Evolutionary conservation across 92 coral and sea anemone genomes (phyloP).

Genomic region (Isaurus tuberculatus): DNA sequence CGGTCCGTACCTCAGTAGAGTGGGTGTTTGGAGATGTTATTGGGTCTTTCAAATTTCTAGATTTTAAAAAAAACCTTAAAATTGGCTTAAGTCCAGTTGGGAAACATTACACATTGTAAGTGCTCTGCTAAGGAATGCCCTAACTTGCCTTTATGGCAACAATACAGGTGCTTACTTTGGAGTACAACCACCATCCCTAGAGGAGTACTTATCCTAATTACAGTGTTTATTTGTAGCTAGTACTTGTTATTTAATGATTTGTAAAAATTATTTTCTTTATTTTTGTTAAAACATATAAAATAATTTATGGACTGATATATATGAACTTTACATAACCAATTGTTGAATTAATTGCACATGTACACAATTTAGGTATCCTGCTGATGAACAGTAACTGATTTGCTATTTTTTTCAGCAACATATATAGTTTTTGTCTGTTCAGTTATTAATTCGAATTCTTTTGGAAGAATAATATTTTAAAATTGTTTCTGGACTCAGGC

Average conservation of each 20-base stretch:
- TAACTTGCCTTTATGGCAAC: slow-evolving; percentile 26
- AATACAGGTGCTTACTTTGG: slow-evolving; percentile 22
- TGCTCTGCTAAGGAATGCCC: slow-evolving; percentile 44
- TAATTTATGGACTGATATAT: slow-evolving; percentile 5
- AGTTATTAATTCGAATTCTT: background rate
- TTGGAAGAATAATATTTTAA: slow-evolving; percentile 10
- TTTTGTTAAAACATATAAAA: slow-evolving; percentile 15
- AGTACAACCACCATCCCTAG: slow-evolving; percentile 34
- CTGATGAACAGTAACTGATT: no score
- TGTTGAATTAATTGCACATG: no score
- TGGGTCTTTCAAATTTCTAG: slow-evolving; percentile 51
- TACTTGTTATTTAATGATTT: slow-evolving; percentile 18
- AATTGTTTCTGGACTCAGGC: slow-evolving; percentile 21
- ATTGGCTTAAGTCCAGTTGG: slow-evolving; percentile 31
- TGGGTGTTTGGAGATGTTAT: slow-evolving; percentile 54
- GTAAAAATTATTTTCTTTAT: slow-evolving; percentile 10
- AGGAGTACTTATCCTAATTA: slow-evolving; percentile 12
- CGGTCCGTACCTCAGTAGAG: slow-evolving; percentile 51
- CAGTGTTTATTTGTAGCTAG: slow-evolving; percentile 8
- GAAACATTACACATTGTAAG: slow-evolving; percentile 46
- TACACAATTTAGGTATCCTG: no score
- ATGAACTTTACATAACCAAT: slow-evolving; percentile 22
- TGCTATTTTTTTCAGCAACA: no score
- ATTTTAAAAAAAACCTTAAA: slow-evolving; percentile 45
- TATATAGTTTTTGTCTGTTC: no score